phyloP scores from a whole-genome alignment of 2,797 vertebrate genomes.

The Siniperca undulata region DNA sequence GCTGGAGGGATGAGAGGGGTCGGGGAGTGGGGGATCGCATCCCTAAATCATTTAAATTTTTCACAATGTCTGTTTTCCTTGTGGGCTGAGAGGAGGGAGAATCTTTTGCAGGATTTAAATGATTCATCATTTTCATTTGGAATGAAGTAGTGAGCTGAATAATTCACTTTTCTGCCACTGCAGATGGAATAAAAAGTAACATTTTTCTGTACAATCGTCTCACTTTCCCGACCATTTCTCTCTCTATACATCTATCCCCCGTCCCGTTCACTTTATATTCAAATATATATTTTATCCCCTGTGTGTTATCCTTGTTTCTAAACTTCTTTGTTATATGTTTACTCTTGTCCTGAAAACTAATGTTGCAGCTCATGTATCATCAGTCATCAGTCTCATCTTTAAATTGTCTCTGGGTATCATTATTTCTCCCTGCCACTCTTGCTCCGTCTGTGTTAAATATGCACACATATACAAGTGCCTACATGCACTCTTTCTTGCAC shows the following conservation, averaged over 20 bases:
- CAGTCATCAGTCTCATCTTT: constrained; percentile 46
- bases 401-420: constrained; percentile 30
- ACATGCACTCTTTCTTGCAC: constrained; percentile 16
- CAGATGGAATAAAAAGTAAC: constrained; percentile 79
- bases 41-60: constrained; percentile 71
- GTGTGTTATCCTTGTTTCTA: constrained; percentile 43
- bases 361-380: constrained; percentile 41
- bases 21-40: constrained; percentile 46
- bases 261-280: constrained; percentile 37
- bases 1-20: constrained; percentile 11
- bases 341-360: constrained; percentile 64
- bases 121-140: constrained; percentile 84
- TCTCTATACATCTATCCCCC: constrained; percentile 52
- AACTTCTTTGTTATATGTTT: constrained; percentile 53
- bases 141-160: constrained; percentile 82
- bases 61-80: constrained; percentile 77
- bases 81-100: constrained; percentile 67
- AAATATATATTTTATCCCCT: constrained; percentile 47
- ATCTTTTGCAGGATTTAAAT: constrained; percentile 81
- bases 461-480: constrained; percentile 8
- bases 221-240: constrained; percentile 43
- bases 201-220: constrained; percentile 80
- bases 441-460: constrained; percentile 14
- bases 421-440: constrained; percentile 23
- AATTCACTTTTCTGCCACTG: constrained; percentile 80